Conservation (phyloP, 2,797 vertebrate species). For the Esox lucius region DNA sequence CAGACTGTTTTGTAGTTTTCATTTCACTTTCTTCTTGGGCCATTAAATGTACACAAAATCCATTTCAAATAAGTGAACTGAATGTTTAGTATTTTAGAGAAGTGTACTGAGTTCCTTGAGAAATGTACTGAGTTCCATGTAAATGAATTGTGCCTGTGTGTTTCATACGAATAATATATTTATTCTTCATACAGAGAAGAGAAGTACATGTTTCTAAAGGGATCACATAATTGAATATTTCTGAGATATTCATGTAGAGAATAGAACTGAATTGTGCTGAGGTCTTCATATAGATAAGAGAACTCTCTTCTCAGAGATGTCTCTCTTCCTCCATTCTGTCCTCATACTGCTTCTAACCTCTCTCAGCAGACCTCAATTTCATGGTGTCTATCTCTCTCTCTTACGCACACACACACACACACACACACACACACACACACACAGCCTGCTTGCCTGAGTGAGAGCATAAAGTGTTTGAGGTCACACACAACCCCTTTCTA, state of each 20-base stretch:
- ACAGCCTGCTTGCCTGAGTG: conserved; percentile 23
- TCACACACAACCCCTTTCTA: conserved; percentile 77
- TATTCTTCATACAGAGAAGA: too few relatives aligned
- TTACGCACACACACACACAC: neutral
- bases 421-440: neutral
- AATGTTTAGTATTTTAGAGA: conserved; percentile 1
- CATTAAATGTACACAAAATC: conserved; percentile 64
- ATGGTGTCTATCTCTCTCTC: conserved; percentile 15
- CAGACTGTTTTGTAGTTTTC: conserved; percentile 35
- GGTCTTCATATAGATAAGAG: too few relatives aligned
- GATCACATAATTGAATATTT: too few relatives aligned
- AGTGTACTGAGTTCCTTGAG: too few relatives aligned
- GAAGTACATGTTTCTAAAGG: too few relatives aligned
- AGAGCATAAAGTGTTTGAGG: conserved; percentile 67
- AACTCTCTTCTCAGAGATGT: neutral
- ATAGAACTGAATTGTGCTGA: too few relatives aligned
- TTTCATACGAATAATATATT: too few relatives aligned
- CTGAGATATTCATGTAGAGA: too few relatives aligned
- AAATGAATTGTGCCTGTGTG: too few relatives aligned
- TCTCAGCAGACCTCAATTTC: conserved; percentile 50
- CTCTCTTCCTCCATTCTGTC: conserved; percentile 32
- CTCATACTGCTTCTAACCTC: conserved; percentile 60
- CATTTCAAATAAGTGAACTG: conserved; percentile 44
- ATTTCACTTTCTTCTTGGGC: conserved; percentile 58
- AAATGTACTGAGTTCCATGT: too few relatives aligned